Base-by-base conservation (phyloP, 2,888 invertebrate species). In the Elmis aenea region DNA sequence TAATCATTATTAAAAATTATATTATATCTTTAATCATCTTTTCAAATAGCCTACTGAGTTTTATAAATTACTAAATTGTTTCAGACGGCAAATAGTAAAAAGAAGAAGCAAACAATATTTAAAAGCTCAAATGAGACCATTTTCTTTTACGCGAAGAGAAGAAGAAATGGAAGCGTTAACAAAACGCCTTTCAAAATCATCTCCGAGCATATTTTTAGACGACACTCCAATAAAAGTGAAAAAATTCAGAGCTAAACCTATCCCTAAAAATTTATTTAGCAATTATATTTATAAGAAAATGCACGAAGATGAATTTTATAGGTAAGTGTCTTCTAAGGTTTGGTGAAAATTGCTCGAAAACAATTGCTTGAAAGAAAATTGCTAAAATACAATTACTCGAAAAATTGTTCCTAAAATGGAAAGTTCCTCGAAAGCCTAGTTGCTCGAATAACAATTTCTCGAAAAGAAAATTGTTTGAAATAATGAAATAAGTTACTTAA, bases 281-380 rank as follows among this genome's bases (percentile, higher is more conserved):
- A 81, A 81, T 54, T 80, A 80, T 45, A 73, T 83, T 52, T 83
- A 83, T 46, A 76, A 79, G 45, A 81, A 78, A 58, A 79, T 80
- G 73, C 74, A 79, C 46, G 82, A 84, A 56, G 80, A 83, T 50
- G 81, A 83, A 46, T 84, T 78, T 64, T 82, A 80, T 61, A 74
- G 81, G 81, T 82, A 54, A 47, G 37, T 24, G 12, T 5, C 13
- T 13, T 12, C 13, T 3, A 21, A 1, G 4, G 15, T 8, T 13
- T 1, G 11, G n/a, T n/a, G n/a, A n/a, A n/a, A n/a, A n/a, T n/a
- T n/a, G n/a, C n/a, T n/a, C n/a, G n/a, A n/a, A n/a, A n/a, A n/a
- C n/a, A n/a, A n/a, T n/a, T n/a, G n/a, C n/a, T n/a, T n/a, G n/a
- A n/a, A n/a, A n/a, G n/a, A n/a, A n/a, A n/a, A n/a, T 31, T 13